Percentiles rank a stretch among this genome's conserved stretches.
Evolutionary conservation across 2,888 invertebrate species (phyloP).

Genomic region (Podabrus alpinus): DNA sequence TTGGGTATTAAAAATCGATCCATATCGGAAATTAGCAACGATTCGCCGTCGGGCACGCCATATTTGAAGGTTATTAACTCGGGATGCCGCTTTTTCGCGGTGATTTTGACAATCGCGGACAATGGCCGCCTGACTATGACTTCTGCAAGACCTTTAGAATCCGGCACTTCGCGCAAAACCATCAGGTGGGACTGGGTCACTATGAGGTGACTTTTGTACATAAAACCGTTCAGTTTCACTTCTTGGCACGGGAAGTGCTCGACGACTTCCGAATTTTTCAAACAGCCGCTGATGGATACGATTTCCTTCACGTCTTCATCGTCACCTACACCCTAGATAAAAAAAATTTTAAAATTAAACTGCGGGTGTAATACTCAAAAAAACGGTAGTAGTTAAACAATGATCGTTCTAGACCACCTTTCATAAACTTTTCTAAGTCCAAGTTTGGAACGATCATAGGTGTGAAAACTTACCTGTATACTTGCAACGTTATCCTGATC

Average conservation of each 20-base stretch:
- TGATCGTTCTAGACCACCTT: too few relatives aligned
- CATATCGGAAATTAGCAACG: conserved; percentile 83
- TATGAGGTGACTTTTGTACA: conserved; percentile 86
- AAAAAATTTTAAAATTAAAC: neutral
- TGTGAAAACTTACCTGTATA: conserved; percentile 52
- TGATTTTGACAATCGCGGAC: conserved; percentile 93
- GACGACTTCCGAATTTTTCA: conserved; percentile 82
- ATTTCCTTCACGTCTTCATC: conserved; percentile 75
- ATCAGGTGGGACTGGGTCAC: conserved; percentile 85
- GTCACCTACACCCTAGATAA: conserved; percentile 35
- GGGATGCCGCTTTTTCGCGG: conserved; percentile 92
- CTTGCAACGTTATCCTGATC: conserved; percentile 68
- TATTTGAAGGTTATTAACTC: conserved; percentile 98
- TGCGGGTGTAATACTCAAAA: too few relatives aligned
- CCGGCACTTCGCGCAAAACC: conserved; percentile 79
- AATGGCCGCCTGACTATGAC: conserved; percentile 86
- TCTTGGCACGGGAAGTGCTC: conserved; percentile 91
- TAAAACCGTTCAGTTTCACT: conserved; percentile 85
- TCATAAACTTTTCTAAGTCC: too few relatives aligned
- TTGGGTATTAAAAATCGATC: conserved; percentile 91
- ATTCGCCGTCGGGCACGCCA: conserved; percentile 81
- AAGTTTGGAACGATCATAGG: too few relatives aligned
- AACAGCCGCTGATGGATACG: conserved; percentile 78
- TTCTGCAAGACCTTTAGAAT: conserved; percentile 78
- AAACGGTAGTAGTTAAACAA: too few relatives aligned